These are phyloP conservation scores for Idris sp. DNA, from an alignment of 1,140 invertebrate genomes.

Conservation along the genomic window DNA sequence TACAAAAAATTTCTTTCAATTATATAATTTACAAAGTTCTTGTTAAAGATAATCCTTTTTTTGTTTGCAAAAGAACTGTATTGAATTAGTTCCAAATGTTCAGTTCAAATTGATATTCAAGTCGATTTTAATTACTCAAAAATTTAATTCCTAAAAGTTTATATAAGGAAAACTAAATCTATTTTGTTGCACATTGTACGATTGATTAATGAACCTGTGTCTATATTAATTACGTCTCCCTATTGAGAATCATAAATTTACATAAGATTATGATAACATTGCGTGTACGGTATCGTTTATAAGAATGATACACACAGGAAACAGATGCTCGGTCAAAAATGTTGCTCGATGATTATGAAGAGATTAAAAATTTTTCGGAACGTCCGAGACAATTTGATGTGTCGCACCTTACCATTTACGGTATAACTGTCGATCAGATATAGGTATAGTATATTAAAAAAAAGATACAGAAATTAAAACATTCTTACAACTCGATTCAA, in stretches of 20 bases:
- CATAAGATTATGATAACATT: slow-evolving; percentile 44
- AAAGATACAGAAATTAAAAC: slow-evolving; percentile 1
- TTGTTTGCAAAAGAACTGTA: too few species aligned
- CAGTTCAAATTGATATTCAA: too few species aligned
- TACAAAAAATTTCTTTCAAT: too few species aligned
- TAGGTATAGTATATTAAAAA: too few species aligned
- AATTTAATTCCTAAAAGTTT: too few species aligned
- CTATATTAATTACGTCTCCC: slow-evolving; percentile 20
- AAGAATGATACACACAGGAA: slow-evolving; percentile 60
- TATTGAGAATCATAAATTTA: slow-evolving; percentile 33
- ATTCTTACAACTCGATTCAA: slow-evolving; percentile 12
- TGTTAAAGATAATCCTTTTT: too few species aligned
- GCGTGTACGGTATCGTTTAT: slow-evolving; percentile 30
- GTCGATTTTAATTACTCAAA: too few species aligned
- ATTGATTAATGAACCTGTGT: slow-evolving; percentile 11
- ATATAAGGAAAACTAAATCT: too few species aligned
- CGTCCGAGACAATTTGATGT: slow-evolving; percentile 25
- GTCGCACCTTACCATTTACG: slow-evolving; percentile 50
- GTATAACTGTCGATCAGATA: slow-evolving; percentile 41
- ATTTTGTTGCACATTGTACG: too few species aligned
- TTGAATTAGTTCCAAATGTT: too few species aligned
- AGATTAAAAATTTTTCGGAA: slow-evolving; percentile 59
- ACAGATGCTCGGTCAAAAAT: slow-evolving; percentile 58
- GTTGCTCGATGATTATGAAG: slow-evolving; percentile 57
- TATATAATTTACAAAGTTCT: too few species aligned